Evolutionary conservation across 2,888 invertebrate species (phyloP).

Genomic region (Syrphus vitripennis): DNA sequence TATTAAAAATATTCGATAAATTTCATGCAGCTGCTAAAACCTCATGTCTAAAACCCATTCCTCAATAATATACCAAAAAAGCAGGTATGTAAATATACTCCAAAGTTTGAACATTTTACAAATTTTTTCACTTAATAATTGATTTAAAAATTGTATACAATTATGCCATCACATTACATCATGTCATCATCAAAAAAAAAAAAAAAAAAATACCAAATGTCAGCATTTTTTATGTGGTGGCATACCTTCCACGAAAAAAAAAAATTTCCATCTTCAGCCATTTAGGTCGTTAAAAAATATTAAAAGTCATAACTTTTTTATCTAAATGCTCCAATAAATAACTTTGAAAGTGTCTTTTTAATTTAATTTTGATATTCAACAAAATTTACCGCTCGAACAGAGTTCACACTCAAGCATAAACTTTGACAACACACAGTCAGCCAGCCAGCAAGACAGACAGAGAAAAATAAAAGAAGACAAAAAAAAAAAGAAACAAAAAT

Average conservation of each 20-base stretch:
- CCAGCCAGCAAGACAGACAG: neutral
- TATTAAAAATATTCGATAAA: no score
- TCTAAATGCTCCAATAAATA: conserved; percentile 24
- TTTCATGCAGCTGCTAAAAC: no score
- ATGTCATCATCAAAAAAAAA: neutral
- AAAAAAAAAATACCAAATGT: neutral
- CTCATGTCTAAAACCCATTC: no score
- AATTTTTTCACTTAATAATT: no score
- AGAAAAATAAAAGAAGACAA: neutral
- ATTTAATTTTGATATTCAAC: conserved; percentile 52
- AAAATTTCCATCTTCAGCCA: neutral
- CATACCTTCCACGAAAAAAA: neutral
- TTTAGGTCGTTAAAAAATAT: neutral
- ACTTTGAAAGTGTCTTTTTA: conserved; percentile 44
- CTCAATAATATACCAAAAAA: no score
- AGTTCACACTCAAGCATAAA: conserved; percentile 32
- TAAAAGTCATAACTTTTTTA: conserved; percentile 12
- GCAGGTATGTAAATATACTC: no score
- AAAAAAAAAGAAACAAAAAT: neutral
- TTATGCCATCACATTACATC: neutral
- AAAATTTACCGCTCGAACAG: conserved; percentile 24
- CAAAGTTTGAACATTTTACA: no score
- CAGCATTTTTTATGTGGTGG: neutral
- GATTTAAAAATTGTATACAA: neutral
- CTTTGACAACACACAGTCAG: conserved; percentile 18